These are phyloP conservation scores for Donacobius atricapilla DNA, from an alignment of 2,113 vertebrate genomes.

Conservation along the genomic window DNA sequence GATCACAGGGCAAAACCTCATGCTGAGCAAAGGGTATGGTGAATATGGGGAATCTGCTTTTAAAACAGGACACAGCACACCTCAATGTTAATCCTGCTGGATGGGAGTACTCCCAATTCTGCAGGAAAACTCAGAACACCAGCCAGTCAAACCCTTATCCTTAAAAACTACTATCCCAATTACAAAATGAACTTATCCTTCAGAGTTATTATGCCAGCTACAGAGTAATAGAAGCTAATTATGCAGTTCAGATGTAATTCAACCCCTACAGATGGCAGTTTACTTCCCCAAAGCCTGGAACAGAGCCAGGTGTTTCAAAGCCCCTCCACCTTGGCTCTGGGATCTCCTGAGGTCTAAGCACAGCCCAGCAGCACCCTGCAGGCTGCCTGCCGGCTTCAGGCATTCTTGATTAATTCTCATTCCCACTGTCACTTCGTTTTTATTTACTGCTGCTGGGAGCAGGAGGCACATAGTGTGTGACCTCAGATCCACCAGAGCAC, in stretches of 20 bases:
- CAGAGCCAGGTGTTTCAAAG: not conserved
- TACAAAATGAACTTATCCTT: not conserved
- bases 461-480: not conserved
- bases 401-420: not conserved
- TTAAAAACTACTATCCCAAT: not conserved
- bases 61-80: not conserved
- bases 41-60: rapidly evolving
- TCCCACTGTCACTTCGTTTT: not conserved
- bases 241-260: not conserved
- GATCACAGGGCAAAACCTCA: not conserved
- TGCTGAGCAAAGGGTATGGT: not conserved
- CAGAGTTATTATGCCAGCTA: not conserved
- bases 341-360: not conserved
- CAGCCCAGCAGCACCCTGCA: not conserved
- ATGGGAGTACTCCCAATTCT: not conserved
- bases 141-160: not conserved
- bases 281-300: not conserved
- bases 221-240: not conserved
- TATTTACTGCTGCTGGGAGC: not conserved
- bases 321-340: not conserved
- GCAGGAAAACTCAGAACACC: not conserved
- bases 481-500: not conserved
- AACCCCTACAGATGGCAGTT: not conserved
- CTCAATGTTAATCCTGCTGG: not conserved
- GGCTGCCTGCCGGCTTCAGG: not conserved